These are phyloP conservation scores for Seira musarum DNA, from an alignment of 2,888 invertebrate genomes.

Conservation along the genomic window DNA sequence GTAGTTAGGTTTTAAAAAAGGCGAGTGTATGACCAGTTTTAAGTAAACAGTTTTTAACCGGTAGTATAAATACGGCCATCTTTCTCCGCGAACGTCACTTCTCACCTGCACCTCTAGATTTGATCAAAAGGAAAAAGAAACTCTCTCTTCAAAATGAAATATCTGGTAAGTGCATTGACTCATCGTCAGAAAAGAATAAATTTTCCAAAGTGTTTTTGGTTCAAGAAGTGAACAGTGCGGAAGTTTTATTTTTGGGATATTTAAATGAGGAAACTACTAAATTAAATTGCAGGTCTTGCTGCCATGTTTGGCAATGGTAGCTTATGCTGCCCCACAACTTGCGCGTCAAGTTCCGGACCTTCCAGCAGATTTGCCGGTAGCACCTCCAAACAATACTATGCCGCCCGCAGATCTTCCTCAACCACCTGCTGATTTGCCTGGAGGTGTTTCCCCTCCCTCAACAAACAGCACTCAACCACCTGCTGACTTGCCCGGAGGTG, in stretches of 20 bases:
- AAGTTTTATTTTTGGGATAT: constrained; percentile 8
- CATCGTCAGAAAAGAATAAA: no score
- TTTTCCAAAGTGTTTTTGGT: background rate
- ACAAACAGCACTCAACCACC: no score
- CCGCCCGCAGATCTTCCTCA: constrained; percentile 19
- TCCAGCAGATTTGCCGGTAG: constrained; percentile 56
- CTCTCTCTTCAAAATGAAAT: constrained; percentile 61
- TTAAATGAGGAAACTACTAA: background rate
- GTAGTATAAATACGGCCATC: constrained; percentile 54
- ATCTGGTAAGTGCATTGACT: constrained; percentile 64
- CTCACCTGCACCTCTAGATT: constrained; percentile 35
- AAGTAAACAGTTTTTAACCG: constrained; percentile 22
- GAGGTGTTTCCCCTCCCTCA: constrained; percentile 62
- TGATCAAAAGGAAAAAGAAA: constrained; percentile 40
- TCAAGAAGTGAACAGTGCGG: background rate
- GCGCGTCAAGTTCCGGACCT: constrained; percentile 13
- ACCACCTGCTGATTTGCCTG: constrained; percentile 12
- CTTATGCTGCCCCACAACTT: constrained; percentile 59
- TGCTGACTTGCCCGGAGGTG: constrained; percentile 42
- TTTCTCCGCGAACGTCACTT: constrained; percentile 49
- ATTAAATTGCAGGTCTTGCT: constrained; percentile 61
- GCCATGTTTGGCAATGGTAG: constrained; percentile 66
- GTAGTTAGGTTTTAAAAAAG: no score
- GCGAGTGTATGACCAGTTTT: no score
- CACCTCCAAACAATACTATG: no score